These are phyloP conservation scores for Epiblema foenella DNA, from an alignment of 2,888 invertebrate species.

Conservation along the genomic window DNA sequence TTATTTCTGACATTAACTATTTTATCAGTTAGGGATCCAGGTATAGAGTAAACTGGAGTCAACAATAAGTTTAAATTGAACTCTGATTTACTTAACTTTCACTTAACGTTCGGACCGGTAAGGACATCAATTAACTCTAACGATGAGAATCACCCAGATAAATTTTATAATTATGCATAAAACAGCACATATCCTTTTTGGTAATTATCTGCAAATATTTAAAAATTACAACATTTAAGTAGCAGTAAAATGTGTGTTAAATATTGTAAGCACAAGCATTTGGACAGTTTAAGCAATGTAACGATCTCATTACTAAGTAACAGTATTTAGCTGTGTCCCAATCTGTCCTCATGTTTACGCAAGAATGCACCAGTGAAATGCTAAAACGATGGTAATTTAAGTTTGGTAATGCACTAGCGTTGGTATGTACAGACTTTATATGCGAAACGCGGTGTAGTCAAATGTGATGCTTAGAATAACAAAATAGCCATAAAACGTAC, in stretches of 20 bases:
- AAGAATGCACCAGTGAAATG: conserved; percentile 38
- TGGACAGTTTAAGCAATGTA: conserved; percentile 26
- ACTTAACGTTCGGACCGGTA: no score
- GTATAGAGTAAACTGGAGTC: no score
- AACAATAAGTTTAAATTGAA: no score
- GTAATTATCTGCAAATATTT: not conserved
- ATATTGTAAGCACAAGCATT: conserved; percentile 11
- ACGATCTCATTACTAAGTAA: conserved; percentile 28
- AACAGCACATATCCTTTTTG: not conserved
- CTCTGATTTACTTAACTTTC: no score
- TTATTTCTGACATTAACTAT: no score
- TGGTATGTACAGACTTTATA: conserved; percentile 21
- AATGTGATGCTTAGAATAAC: conserved; percentile 43
- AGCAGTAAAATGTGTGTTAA: not conserved
- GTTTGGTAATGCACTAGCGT: conserved; percentile 39
- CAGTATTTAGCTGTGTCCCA: conserved; percentile 30
- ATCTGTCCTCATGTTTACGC: conserved; percentile 31
- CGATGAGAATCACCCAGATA: no score
- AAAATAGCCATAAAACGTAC: conserved; percentile 38
- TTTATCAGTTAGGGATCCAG: no score
- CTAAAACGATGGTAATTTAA: conserved; percentile 38
- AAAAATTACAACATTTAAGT: not conserved
- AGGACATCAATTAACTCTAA: no score
- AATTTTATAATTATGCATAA: no score
- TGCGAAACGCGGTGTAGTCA: conserved; percentile 32